Percentiles rank a stretch among this genome's conserved stretches.
Conservation (phyloP, 2,888 invertebrate genomes). For the Isoperla grammatica region DNA sequence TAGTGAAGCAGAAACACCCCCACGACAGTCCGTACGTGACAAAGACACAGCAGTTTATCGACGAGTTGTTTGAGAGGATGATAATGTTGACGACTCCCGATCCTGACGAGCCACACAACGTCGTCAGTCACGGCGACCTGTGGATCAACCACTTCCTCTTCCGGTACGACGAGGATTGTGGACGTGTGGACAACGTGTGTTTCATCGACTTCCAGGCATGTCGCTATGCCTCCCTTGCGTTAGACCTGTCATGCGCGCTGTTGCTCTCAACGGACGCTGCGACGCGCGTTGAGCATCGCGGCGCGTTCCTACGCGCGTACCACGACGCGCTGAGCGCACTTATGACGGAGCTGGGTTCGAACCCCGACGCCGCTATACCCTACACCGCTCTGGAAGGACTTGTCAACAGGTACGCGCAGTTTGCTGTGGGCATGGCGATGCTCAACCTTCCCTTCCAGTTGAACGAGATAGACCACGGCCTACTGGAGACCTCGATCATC, state of each 20-base stretch:
- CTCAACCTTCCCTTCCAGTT: slow-evolving; percentile 13
- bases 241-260: slow-evolving; percentile 56
- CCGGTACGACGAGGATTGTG: neutral
- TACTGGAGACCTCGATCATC: neutral
- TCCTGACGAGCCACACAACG: slow-evolving; percentile 41
- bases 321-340: slow-evolving; percentile 50
- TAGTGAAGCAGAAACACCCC: neutral
- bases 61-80: slow-evolving; percentile 49
- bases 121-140: slow-evolving; percentile 65
- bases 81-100: slow-evolving; percentile 40
- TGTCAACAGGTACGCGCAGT: slow-evolving; percentile 7
- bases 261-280: slow-evolving; percentile 57
- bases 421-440: slow-evolving; percentile 9
- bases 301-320: slow-evolving; percentile 55
- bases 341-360: slow-evolving; percentile 55
- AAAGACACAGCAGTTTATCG: slow-evolving; percentile 34
- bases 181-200: neutral
- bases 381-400: slow-evolving; percentile 38
- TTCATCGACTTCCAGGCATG: neutral
- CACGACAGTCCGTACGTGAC: neutral
- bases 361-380: slow-evolving; percentile 52
- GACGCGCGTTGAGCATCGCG: slow-evolving; percentile 53
- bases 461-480: neutral
- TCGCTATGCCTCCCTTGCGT: slow-evolving; percentile 50
- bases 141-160: slow-evolving; percentile 71